A percentile compares a stretch with the other conserved stretches of the same genome.
These are phyloP conservation scores for Hirtodrosophila duncani DNA, from an alignment of 2,888 invertebrate genomes.

Conservation along the genomic window DNA sequence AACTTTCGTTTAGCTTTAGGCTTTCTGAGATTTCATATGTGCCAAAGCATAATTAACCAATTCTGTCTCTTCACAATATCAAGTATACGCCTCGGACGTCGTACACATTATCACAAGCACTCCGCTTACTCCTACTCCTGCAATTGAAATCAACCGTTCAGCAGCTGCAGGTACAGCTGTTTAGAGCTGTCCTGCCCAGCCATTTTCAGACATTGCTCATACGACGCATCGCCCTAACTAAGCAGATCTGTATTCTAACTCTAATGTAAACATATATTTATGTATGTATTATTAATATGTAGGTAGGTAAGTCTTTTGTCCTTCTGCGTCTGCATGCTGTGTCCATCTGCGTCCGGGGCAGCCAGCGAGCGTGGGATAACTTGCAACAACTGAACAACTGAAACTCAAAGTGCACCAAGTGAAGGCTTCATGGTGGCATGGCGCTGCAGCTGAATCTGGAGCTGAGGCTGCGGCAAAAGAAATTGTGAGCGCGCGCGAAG, in stretches of 20 bases:
- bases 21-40: neutral
- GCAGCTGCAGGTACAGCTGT: conserved; percentile 2
- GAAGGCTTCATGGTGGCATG: conserved; percentile 34
- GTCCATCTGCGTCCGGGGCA: conserved; percentile 32
- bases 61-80: conserved; percentile 15
- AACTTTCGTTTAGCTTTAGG: conserved; percentile 42
- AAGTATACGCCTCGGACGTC: conserved; percentile 31
- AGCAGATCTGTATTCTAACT: conserved; percentile 6
- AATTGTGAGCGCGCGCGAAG: conserved; percentile 67
- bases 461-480: conserved; percentile 54
- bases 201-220: conserved; percentile 31
- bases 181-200: too few species aligned
- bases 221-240: conserved; percentile 19
- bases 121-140: neutral
- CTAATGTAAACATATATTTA: conserved; percentile 2
- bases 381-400: conserved; percentile 67
- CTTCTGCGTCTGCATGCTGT: conserved; percentile 55
- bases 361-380: conserved; percentile 65
- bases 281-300: conserved; percentile 12
- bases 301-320: conserved; percentile 38
- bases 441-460: too few species aligned
- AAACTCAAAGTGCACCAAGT: conserved; percentile 61
- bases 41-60: neutral
- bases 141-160: conserved; percentile 12
- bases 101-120: conserved; percentile 12